Evolutionary conservation across 2,797 vertebrate genomes (phyloP), one percentile per base, ranked within the genome.

Genomic region (Melanotaenia trifasciata): DNA sequence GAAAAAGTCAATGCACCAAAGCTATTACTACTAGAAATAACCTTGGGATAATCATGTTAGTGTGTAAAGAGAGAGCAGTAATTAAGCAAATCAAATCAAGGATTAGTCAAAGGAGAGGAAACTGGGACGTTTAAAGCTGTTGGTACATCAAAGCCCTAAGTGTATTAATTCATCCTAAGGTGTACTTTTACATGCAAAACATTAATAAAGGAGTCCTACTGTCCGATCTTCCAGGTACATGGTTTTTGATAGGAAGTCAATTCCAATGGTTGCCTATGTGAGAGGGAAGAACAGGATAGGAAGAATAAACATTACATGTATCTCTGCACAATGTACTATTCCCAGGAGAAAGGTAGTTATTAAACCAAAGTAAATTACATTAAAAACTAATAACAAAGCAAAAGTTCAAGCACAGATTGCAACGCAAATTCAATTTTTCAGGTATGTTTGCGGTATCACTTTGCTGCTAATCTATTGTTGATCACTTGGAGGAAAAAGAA

Each of bases 151-250:
- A 80, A 84, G 79, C 14, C 51, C 43, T 16, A 72, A 67, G 43
- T 20, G 28, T 1, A 66, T 22, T 1, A 16, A 58, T 57, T 61
- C 2, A 56, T 76, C 14, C 32, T 30, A 5, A n/a, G 22, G 35
- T 56, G 28, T 58, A 33, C 32, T 33, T 66, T 45, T 54, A 53
- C 14, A 51, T 58, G 57, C 67, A 59, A 67, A 64, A 73, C 45
- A 20, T 68, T 22, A 80, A 77, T 74, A 14, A 53, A 84, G 32
- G 35, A 58, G 59, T 64, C 95, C 94, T 94, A 97, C 96, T 90
- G 96, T 97, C 89, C 96, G 95, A 84, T 97, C 96, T 79, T 97
- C 96, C 93, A 97, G 91, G 90, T 97, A 97, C 96, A 97, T 97
- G 59, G 96, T 97, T 95, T 97, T 97, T 76, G 96, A 97, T 91